Conservation (phyloP, 2,888 invertebrate genomes). For the Gisinianus flammeolus region DNA sequence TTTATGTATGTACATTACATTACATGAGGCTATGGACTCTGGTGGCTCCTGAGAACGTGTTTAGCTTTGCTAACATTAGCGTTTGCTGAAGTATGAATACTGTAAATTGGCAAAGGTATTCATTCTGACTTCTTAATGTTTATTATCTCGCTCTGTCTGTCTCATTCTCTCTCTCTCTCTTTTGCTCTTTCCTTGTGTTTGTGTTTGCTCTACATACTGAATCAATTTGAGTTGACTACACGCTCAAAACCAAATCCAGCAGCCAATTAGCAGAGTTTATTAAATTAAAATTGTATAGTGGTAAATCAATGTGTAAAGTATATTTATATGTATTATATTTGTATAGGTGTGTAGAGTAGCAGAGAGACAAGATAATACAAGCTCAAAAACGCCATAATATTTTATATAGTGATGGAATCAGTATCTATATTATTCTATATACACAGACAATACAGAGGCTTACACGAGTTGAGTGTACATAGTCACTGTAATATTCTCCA, state of each 20-base stretch:
- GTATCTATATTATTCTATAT: too few relatives aligned
- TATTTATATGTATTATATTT: too few relatives aligned
- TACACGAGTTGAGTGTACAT: too few relatives aligned
- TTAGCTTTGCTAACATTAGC: too few relatives aligned
- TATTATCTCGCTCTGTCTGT: background rate
- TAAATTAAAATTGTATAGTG: background rate
- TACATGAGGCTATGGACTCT: background rate
- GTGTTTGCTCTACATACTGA: background rate
- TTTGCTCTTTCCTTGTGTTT: background rate
- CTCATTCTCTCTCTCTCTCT: background rate
- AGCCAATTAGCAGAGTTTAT: background rate
- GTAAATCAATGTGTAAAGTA: background rate
- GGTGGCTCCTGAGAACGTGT: slow-evolving; percentile 2
- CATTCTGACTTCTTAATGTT: slow-evolving; percentile 33
- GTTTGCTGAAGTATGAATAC: slow-evolving; percentile 21
- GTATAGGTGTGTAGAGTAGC: too few relatives aligned
- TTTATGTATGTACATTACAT: background rate
- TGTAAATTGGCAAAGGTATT: slow-evolving; percentile 25
- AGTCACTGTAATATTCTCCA: too few relatives aligned
- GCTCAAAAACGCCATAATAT: too few relatives aligned
- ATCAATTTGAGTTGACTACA: background rate
- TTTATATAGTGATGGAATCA: too few relatives aligned
- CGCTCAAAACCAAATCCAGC: background rate
- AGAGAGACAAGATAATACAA: too few relatives aligned
- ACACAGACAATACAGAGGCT: too few relatives aligned